These are phyloP conservation scores for Istiophorus platypterus DNA, from an alignment of 2,113 vertebrate species.

Conservation along the genomic window DNA sequence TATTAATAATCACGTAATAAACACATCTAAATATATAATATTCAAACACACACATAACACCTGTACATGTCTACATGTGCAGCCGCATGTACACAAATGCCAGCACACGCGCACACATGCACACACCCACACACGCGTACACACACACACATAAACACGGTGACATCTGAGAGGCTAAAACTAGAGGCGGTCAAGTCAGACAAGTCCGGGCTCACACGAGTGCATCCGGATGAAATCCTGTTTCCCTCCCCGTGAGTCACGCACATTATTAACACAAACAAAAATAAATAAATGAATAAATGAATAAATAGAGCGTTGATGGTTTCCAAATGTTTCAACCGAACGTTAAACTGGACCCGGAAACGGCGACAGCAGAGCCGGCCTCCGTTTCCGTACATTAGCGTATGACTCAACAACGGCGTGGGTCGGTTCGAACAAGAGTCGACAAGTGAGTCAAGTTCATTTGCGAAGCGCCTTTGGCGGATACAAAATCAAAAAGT, in stretches of 20 bases:
- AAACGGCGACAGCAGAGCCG: not conserved
- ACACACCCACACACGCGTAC: conserved; percentile 35
- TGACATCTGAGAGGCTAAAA: conserved; percentile 45
- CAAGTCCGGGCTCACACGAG: conserved; percentile 20
- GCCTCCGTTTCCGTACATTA: not conserved
- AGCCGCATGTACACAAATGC: not conserved
- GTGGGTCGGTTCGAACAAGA: too few relatives aligned
- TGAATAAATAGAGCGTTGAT: too few relatives aligned
- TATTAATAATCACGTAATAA: not conserved
- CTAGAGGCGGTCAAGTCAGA: conserved; percentile 23
- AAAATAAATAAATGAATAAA: not conserved
- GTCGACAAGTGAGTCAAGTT: not conserved
- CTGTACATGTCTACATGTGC: not conserved
- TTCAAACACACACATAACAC: not conserved
- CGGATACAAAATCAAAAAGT: too few relatives aligned
- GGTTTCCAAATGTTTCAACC: too few relatives aligned
- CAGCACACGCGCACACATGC: conserved; percentile 22
- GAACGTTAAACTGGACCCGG: not conserved
- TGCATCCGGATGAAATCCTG: conserved; percentile 19
- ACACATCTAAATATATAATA: not conserved
- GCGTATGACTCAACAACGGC: not conserved
- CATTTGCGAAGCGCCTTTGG: too few relatives aligned
- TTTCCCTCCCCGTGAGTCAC: conserved; percentile 8
- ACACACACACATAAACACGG: conserved; percentile 31
- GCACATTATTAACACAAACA: not conserved